Evolutionary conservation across 1,140 invertebrate genomes (phyloP), one percentile per base, ranked within the genome.

Genomic region (Arion vulgaris): DNA sequence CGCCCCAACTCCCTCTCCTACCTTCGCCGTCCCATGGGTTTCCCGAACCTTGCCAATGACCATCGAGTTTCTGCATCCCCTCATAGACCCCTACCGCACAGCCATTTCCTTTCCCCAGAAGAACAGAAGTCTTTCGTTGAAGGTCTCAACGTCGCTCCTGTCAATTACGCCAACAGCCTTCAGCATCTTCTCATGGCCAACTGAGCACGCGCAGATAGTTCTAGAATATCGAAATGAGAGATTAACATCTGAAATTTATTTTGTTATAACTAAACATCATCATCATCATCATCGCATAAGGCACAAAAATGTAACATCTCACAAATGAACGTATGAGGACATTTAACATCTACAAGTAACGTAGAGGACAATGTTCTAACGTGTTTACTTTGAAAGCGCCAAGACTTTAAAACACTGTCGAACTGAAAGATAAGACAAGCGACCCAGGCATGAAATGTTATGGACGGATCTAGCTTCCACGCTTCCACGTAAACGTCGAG

Each of bases 131-230:
- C 90, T 51, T 89, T 92, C 71, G 84, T 92, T 23, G 91, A 93
- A 72, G 89, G 90, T 7, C 90, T 94, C 77, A 94, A 93, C 88
- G 89, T 95, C 62, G 94, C 93, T 78, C 93, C 93, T 34, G 93
- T 94, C 71, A 93, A 94, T 26, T 95, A 95, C 83, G 93, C 94
- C 53, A 93, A 94, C 86, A 95, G 95, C 86, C 95, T 95, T 89
- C 95, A 96, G 88, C 96, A 96, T 89, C 93, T 96, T 51, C 93
- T 96, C 79, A 94, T 96, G 87, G 96, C 96, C 88, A 96, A 96
- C 93, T 96, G 94, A 94, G 36, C 19, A 5, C 5, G 1, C 32
- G 62, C 53, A 57, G 17, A 19, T n/a, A 19, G 26, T 19, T n/a
- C 19, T 57, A 19, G 53, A 57, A 4, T 23, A 57, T n/a, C 41